Base-by-base conservation (phyloP, 2,113 vertebrate species). In the Corythornis vintsioides region DNA sequence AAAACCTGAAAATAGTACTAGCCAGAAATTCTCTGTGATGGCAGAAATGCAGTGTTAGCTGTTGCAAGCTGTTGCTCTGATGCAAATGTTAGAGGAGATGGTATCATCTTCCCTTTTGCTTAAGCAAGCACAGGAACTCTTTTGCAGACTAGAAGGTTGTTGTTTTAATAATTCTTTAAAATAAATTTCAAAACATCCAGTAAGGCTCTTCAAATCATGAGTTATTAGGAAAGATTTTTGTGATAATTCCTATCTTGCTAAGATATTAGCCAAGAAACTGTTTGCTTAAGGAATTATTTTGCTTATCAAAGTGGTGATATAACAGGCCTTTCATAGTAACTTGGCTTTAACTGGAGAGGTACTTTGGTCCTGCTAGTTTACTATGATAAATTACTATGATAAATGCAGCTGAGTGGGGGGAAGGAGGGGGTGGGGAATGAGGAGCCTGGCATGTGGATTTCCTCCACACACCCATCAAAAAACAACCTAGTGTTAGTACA, bases 1-100 rank as follows among this genome's bases (percentile, higher is more conserved):
- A 69, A 69, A 72, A 38, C 47, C n/a, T 19, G 11, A 57, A 45
- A 75, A 77, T n/a, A 65, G 19, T 35, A 74, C 73, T 74, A 65
- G 25, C 47, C 57, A 66, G 76, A 81, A 90, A 74, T 28, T 75
- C 75, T 63, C 42, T 76, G 57, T 79, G 69, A 86, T 91, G 33
- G n/a, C 61, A 64, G 85, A 87, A 75, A 50, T 24, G 86, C 22
- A 25, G n/a, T 57, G 53, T 64, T 48, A 61, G 43, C 28, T 89
- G 72, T 92, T 89, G 73, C 73, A 89, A 93, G 77, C 60, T 92
- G 81, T 82, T 81, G 38, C 65, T 90, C 31, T 73, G 60, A 88
- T 0, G 11, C 21, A 55, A 88, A 55, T 25, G 28, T 63, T 83
- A 74, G 56, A 77, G 56, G 28, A 93, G 76, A 92, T 80, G 22